phyloP scores from a whole-genome alignment of 2,113 vertebrate genomes.

The Nerophis lumbriciformis region DNA sequence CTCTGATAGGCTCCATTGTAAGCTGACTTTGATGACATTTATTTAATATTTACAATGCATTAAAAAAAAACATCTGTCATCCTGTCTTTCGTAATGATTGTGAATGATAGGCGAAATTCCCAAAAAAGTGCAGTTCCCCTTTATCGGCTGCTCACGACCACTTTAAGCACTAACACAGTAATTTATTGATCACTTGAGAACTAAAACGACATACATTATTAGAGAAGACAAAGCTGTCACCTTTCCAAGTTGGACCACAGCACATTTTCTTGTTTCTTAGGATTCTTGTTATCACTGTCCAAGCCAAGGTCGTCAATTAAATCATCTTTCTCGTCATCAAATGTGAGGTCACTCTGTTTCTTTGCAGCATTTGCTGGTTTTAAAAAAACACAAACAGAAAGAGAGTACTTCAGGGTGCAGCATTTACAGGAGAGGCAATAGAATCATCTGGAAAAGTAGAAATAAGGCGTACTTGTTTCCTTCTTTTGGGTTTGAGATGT shows the following conservation, averaged over 20 bases:
- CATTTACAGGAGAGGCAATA: not conserved
- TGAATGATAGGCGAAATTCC: too few species aligned
- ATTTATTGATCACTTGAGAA: constrained; percentile 31
- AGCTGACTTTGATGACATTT: too few species aligned
- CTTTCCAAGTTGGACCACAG: constrained; percentile 50
- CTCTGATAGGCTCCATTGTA: too few species aligned
- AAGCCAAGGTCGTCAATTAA: constrained; percentile 80
- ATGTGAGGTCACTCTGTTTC: constrained; percentile 61
- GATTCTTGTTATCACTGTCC: constrained; percentile 53
- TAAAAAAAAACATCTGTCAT: too few species aligned
- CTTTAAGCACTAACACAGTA: constrained; percentile 8
- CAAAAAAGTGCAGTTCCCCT: too few species aligned
- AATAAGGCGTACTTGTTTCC: constrained; percentile 54
- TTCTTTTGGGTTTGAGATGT: constrained; percentile 37
- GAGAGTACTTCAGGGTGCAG: not conserved
- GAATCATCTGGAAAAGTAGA: not conserved
- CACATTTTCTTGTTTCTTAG: constrained; percentile 42
- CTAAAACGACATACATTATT: constrained; percentile 1
- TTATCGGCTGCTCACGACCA: not conserved
- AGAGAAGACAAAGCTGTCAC: constrained; percentile 34
- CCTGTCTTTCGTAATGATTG: too few species aligned
- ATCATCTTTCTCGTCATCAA: constrained; percentile 79
- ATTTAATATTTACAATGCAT: too few species aligned
- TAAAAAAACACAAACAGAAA: constrained; percentile 18
- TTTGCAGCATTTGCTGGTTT: constrained; percentile 37